Base-by-base conservation (phyloP, 2,888 invertebrate genomes). In the Lepas anatifera region DNA sequence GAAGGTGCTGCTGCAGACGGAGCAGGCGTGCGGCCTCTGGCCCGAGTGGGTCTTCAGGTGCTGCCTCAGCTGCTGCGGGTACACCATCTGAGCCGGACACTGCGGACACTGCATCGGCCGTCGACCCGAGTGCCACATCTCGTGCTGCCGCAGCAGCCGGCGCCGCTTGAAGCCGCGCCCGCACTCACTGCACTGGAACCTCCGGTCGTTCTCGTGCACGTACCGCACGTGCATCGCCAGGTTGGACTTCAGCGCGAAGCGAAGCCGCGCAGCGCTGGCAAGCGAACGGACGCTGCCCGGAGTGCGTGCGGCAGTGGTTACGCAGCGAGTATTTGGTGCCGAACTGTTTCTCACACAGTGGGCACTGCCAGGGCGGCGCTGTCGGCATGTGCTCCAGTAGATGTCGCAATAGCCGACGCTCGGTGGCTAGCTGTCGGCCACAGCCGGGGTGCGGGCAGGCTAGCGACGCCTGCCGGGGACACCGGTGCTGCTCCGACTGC, bases 391-490 rank as follows among this genome's bases (percentile, higher is more conserved):
- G 81, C 1, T 81, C 77, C 10, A 86, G 83, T 52, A 90, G 83
- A 90, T 93, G 94, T n/a, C 86, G 82, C 13, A 85, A 84, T 52
- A 96, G 78, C 13, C 85, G 81, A 0, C 87, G 85, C 78, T 92
- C 76, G 77, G 92, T 90, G 84, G 91, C 89, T 0, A 93, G 93
- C 73, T 99, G 82, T 80, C 98, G 92, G 10, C 99, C 83, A 79
- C 98, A 99, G 75, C 98, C 86, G 80, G 99, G 98, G 11, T 88
- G 85, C 1, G 96, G 95, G n/a, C 86, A 84, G 74, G 85, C 85
- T 43, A 92, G 77, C n/a, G n/a, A n/a, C n/a, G n/a, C n/a, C n/a
- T n/a, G n/a, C 0, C 71, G 73, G 16, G 71, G 69, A 4, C 69
- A 63, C 27, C 71, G 63, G 52, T 74, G 74, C n/a, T 67, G 50